phyloP scores from a whole-genome alignment of 2,888 invertebrate species.

The Nycteola revayana region DNA sequence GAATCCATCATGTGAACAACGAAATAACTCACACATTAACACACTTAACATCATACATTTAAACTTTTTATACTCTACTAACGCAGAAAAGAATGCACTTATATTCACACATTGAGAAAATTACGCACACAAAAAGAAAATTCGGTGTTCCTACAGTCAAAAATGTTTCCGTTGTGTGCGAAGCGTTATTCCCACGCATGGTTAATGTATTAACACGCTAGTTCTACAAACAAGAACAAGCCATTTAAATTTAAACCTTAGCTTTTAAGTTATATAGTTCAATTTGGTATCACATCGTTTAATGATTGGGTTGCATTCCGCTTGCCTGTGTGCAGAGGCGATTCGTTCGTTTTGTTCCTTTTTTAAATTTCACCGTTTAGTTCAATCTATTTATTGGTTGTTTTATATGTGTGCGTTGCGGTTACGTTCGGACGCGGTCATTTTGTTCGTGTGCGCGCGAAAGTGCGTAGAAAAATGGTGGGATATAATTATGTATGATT shows the following conservation, averaged over 20 bases:
- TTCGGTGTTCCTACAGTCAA: slow-evolving; percentile 79
- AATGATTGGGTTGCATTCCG: slow-evolving; percentile 76
- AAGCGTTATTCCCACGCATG: slow-evolving; percentile 67
- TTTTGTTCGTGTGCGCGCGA: slow-evolving; percentile 50
- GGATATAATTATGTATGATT: slow-evolving; percentile 61
- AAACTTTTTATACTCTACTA: slow-evolving; percentile 11
- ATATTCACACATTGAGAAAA: slow-evolving; percentile 39
- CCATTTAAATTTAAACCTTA: slow-evolving; percentile 43
- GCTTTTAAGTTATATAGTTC: slow-evolving; percentile 15
- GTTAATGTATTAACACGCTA: slow-evolving; percentile 70
- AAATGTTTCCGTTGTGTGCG: slow-evolving; percentile 53
- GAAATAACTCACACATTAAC: slow-evolving; percentile 57
- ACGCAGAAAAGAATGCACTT: slow-evolving; percentile 62
- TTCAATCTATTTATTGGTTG: slow-evolving; percentile 81
- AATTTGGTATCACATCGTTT: slow-evolving; percentile 33
- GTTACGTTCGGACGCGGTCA: slow-evolving; percentile 44
- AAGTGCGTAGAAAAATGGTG: slow-evolving; percentile 79
- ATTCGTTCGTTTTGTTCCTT: slow-evolving; percentile 79
- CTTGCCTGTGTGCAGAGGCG: slow-evolving; percentile 61
- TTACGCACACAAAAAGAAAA: slow-evolving; percentile 55
- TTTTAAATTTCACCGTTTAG: slow-evolving; percentile 83
- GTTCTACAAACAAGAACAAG: slow-evolving; percentile 53
- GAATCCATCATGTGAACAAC: slow-evolving; percentile 75
- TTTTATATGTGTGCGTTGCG: slow-evolving; percentile 62
- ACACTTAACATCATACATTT: background rate